A percentile compares a stretch with the other conserved stretches of the same genome.
These are phyloP conservation scores for Drosophila mimetica DNA, from an alignment of 2,888 invertebrate species.

Conservation along the genomic window DNA sequence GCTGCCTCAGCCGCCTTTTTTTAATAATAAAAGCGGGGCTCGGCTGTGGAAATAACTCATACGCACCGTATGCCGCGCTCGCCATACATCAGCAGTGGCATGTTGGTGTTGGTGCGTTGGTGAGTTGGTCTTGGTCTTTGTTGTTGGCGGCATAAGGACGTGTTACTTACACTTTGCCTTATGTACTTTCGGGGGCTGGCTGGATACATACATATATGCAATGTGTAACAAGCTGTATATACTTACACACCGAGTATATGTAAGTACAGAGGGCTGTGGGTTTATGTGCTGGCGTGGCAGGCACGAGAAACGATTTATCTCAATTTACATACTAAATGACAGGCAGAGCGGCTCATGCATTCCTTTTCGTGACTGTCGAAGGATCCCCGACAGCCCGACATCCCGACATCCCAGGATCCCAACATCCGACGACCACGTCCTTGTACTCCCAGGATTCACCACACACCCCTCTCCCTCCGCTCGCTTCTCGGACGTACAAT, in stretches of 20 bases:
- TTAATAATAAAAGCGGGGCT: constrained; percentile 74
- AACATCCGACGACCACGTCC: constrained; percentile 39
- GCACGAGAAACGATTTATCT: constrained; percentile 78
- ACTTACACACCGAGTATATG: constrained; percentile 21
- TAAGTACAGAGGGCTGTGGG: constrained; percentile 34
- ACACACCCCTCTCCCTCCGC: not conserved
- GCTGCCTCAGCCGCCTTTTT: constrained; percentile 44
- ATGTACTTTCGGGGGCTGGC: constrained; percentile 40
- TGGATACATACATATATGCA: constrained; percentile 48
- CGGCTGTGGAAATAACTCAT: constrained; percentile 73
- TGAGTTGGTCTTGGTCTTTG: constrained; percentile 35
- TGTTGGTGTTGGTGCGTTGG: constrained; percentile 27
- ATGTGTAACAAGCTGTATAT: constrained; percentile 32
- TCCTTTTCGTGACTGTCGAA: constrained; percentile 50
- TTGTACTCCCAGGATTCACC: constrained; percentile 10
- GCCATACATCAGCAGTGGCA: constrained; percentile 66
- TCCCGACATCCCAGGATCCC: not conserved
- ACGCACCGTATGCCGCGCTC: constrained; percentile 76
- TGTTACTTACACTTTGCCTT: constrained; percentile 68
- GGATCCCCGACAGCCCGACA: constrained; percentile 31
- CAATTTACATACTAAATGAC: constrained; percentile 80
- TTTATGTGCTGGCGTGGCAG: constrained; percentile 53
- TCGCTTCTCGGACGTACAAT: constrained; percentile 41
- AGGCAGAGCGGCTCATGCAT: constrained; percentile 72
- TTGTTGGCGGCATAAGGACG: constrained; percentile 62